A percentile compares a stretch with the other conserved stretches of the same genome.
Conservation (phyloP, 2,797 vertebrate species). For the Acanthurus leucopareius region DNA sequence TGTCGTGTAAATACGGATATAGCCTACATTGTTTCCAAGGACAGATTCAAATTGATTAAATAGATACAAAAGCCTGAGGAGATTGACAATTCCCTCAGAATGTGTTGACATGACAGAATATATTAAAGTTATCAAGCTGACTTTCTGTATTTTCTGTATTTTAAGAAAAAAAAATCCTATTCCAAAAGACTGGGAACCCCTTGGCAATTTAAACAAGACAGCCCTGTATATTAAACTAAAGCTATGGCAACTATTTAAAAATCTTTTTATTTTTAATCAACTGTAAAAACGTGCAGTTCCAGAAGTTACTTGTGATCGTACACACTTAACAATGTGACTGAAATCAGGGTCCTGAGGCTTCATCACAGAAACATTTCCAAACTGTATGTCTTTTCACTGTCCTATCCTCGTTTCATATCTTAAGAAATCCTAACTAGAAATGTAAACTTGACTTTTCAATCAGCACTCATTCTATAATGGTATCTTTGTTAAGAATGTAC, state of each 20-base stretch:
- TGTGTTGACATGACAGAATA: background rate
- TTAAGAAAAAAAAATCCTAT: background rate
- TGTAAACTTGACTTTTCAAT: no score
- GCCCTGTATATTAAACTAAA: no score
- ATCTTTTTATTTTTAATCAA: background rate
- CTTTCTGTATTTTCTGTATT: background rate
- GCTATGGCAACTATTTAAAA: no score
- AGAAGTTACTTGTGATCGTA: background rate
- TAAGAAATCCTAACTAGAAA: no score
- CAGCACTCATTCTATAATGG: no score
- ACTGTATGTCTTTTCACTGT: no score
- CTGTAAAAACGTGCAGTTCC: background rate
- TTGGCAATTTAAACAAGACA: background rate
- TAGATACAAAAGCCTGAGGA: background rate
- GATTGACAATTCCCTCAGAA: background rate
- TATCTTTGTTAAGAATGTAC: no score
- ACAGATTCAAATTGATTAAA: slow-evolving; percentile 27
- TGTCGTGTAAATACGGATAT: background rate
- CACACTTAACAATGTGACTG: background rate
- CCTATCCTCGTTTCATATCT: no score
- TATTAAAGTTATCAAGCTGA: background rate
- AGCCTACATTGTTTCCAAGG: slow-evolving; percentile 12
- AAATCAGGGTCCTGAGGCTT: background rate
- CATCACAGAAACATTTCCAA: no score
- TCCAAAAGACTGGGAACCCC: background rate